Evolutionary conservation across 2,888 invertebrate species (phyloP), one percentile per base, ranked within the genome.

Genomic region (Lepidochrysops patricia): DNA sequence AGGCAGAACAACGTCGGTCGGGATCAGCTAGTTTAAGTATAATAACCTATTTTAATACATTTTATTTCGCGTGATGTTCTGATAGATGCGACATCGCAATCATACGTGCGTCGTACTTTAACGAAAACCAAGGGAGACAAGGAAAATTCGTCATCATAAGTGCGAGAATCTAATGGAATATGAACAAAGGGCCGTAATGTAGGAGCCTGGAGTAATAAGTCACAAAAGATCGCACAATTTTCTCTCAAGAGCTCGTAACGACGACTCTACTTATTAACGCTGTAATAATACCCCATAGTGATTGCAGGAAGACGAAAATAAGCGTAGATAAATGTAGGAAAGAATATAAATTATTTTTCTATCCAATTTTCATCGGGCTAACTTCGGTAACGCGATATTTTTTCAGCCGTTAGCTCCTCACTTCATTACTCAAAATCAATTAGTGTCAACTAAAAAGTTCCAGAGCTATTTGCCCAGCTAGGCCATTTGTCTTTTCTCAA

Each of bases 401-500:
- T 49, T 50, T 13, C 50, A 50, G 26, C 25, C 2, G 9, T n/a
- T 37, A 13, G 50, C 25, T 19, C 2, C 29, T 57, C n/a, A 19
- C 23, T 29, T 27, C 43, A 49, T 58, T 48, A 48, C 13, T 58
- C 58, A 49, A 49, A 58, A 58, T 26, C 58, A 58, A 58, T 58
- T 58, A 58, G 48, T 58, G 58, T 58, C 58, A 48, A 29, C 49
- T 58, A 29, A 43, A 58, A 58, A 48, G 26, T 49, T 58, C 58
- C 29, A 23, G 9, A 58, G 48, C n/a, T 23, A 58, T 49, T 58
- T 27, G 26, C 6, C 6, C 50, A 19, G 29, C 29, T 29, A 26
- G 29, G 15, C 48, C 23, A 57, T 48, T 57, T 43, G 29, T 57
- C 19, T 57, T 27, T 57, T 57, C 43, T 49, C n/a, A 26, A 25